Percentiles rank a stretch among this genome's conserved stretches.
phyloP scores from a whole-genome alignment of 2,113 vertebrate species.

The Eupsittula cactorum region DNA sequence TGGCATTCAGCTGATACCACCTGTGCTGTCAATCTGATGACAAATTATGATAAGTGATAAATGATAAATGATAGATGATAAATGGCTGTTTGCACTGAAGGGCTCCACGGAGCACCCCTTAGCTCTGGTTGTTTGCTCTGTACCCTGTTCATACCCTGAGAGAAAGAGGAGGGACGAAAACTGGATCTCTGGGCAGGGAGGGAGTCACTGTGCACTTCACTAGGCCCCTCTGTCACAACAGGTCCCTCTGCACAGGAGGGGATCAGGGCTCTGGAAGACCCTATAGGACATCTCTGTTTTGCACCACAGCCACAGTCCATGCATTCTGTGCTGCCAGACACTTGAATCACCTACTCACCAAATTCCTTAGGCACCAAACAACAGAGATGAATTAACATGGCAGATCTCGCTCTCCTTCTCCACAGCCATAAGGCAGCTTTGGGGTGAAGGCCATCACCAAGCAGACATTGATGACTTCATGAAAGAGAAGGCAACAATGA shows the following conservation, averaged over 20 bases:
- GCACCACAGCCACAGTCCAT: background rate
- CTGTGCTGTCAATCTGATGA: background rate
- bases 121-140: background rate
- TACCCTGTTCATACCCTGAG: background rate
- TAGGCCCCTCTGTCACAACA: background rate
- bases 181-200: background rate
- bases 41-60: background rate
- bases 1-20: background rate
- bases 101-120: background rate
- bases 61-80: background rate
- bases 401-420: constrained; percentile 21
- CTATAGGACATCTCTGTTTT: background rate
- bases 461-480: constrained; percentile 83
- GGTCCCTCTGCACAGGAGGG: background rate
- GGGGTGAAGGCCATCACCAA: constrained; percentile 77
- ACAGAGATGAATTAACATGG: background rate
- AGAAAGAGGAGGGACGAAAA: background rate
- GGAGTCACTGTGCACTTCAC: background rate
- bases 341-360: background rate
- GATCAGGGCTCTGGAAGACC: background rate
- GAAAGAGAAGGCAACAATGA: constrained; percentile 74
- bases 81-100: background rate
- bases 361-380: background rate
- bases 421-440: constrained; percentile 81
- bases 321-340: background rate